Evolutionary conservation across 1,140 invertebrate genomes (phyloP).

Genomic region (Pseudachorutes palmiensis): DNA sequence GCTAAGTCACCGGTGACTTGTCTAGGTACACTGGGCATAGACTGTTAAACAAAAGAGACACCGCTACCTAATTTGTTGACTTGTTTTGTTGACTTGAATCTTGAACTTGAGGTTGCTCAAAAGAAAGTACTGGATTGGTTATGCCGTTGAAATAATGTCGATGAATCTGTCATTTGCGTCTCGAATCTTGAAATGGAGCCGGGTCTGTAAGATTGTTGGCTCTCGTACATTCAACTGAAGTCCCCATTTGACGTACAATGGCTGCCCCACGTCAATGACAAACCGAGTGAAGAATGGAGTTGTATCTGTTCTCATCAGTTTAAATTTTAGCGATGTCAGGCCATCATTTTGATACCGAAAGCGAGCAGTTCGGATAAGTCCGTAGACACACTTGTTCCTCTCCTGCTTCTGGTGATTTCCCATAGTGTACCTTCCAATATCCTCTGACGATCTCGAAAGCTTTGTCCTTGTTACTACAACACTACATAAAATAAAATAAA

Average conservation of each 20-base stretch:
- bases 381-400: constrained; percentile 44
- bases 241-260: constrained; percentile 8
- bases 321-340: constrained; percentile 47
- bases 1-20: no score
- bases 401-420: constrained; percentile 47
- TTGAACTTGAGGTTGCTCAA: no score
- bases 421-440: constrained; percentile 47
- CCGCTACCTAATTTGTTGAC: no score
- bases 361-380: constrained; percentile 45
- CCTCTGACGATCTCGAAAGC: constrained; percentile 20
- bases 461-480: constrained; percentile 18
- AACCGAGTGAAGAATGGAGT: constrained; percentile 22
- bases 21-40: no score
- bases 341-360: constrained; percentile 48
- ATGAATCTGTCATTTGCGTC: background rate
- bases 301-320: background rate
- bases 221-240: background rate
- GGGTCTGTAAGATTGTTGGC: background rate
- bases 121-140: no score
- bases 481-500: constrained; percentile 27
- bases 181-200: no score
- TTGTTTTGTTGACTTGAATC: no score
- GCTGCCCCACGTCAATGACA: constrained; percentile 21
- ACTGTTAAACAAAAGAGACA: no score
- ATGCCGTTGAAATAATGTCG: no score